Conservation (phyloP, 2,888 invertebrate species). For the Cheiracanthium punctorium region DNA sequence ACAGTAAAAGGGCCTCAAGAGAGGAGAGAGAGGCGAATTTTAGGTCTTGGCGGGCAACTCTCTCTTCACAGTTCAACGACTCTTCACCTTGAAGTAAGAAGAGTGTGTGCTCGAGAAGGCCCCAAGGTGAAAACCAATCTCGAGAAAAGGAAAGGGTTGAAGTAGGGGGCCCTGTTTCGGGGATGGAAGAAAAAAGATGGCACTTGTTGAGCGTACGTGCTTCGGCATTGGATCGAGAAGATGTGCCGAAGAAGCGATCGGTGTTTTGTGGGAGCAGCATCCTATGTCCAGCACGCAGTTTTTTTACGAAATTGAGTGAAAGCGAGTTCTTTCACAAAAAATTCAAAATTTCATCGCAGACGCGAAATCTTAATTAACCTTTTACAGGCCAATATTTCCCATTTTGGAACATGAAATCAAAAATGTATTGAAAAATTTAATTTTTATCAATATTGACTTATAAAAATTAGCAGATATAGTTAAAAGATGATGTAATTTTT, state of each 20-base stretch:
- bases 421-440: too few relatives aligned
- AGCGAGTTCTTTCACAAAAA: too few relatives aligned
- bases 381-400: too few relatives aligned
- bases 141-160: slow-evolving; percentile 18
- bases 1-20: neutral
- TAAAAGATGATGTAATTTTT: too few relatives aligned
- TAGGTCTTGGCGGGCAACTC: slow-evolving; percentile 5
- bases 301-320: too few relatives aligned
- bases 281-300: too few relatives aligned
- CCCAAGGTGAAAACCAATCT: slow-evolving; percentile 26
- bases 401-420: too few relatives aligned
- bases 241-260: neutral
- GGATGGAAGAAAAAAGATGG: neutral
- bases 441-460: too few relatives aligned
- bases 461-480: too few relatives aligned
- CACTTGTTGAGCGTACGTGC: neutral
- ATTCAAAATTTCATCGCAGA: too few relatives aligned
- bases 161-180: neutral
- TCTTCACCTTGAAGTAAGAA: slow-evolving; percentile 31
- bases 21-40: slow-evolving; percentile 1
- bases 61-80: slow-evolving; percentile 38
- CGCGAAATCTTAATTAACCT: too few relatives aligned
- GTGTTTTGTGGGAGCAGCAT: neutral
- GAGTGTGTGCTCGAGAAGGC: neutral
- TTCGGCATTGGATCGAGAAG: neutral